phyloP scores from a whole-genome alignment of 2,113 vertebrate species.

The Notothenia rossii region DNA sequence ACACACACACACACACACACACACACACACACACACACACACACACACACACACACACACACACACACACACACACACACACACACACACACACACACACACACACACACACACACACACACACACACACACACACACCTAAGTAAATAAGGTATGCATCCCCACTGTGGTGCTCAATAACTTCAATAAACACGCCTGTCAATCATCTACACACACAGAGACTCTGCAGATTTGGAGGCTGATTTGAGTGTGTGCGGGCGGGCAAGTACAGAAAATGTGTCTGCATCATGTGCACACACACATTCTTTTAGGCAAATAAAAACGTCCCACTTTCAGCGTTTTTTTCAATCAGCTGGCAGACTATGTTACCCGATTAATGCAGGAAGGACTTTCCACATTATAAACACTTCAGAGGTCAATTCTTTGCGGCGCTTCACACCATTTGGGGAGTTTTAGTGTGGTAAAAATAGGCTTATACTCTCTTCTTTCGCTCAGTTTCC shows the following conservation, averaged over 20 bases:
- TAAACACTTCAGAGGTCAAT: slow-evolving; percentile 56
- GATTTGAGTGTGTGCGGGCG: slow-evolving; percentile 32
- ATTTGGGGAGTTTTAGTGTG: slow-evolving; percentile 33
- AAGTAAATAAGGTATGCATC: neutral
- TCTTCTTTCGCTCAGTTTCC: slow-evolving; percentile 1
- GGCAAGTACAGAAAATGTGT: slow-evolving; percentile 14
- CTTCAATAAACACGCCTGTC: slow-evolving; percentile 36
- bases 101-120: neutral
- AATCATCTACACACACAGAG: slow-evolving; percentile 38
- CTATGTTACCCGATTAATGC: slow-evolving; percentile 31
- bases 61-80: slow-evolving; percentile 16
- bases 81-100: slow-evolving; percentile 4
- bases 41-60: slow-evolving; percentile 11
- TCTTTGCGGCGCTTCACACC: slow-evolving; percentile 30
- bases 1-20: no score
- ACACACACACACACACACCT: slow-evolving; percentile 9
- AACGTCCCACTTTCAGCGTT: slow-evolving; percentile 15
- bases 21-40: no score
- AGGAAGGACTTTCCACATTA: slow-evolving; percentile 63
- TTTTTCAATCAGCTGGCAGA: slow-evolving; percentile 31
- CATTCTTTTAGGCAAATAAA: slow-evolving; percentile 32
- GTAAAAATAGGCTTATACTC: slow-evolving; percentile 42
- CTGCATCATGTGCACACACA: neutral
- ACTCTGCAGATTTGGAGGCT: slow-evolving; percentile 39
- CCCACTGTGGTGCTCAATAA: slow-evolving; percentile 1